Evolutionary conservation across 1,140 invertebrate genomes (phyloP).

Genomic region (Drosophila ficusphila): DNA sequence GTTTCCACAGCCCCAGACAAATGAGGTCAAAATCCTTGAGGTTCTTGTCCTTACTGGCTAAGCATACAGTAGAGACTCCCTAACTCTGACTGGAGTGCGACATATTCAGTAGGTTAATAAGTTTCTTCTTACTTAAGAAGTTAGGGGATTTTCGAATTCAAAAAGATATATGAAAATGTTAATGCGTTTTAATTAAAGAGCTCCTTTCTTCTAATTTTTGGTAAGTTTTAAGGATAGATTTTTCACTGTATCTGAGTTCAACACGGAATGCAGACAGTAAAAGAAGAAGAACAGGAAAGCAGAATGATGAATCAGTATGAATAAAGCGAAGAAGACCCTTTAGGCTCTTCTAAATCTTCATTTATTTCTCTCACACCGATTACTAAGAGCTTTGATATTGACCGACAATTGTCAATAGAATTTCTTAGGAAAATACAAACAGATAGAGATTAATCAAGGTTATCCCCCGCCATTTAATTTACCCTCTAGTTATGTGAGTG

Average conservation of each 20-base stretch:
- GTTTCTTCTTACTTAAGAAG: background rate
- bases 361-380: background rate
- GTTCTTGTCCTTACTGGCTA: conserved; percentile 77
- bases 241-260: conserved; percentile 7
- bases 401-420: conserved; percentile 65
- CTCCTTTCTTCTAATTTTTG: background rate
- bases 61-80: background rate
- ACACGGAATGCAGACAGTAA: conserved; percentile 16
- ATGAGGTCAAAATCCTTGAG: conserved; percentile 83
- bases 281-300: conserved; percentile 17
- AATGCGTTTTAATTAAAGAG: too few relatives aligned
- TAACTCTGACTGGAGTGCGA: background rate
- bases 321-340: background rate
- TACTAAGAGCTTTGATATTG: conserved; percentile 46
- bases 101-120: background rate
- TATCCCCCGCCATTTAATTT: conserved; percentile 30
- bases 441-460: conserved; percentile 38
- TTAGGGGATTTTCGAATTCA: too few relatives aligned
- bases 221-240: background rate
- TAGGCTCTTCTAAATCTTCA: background rate
- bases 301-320: background rate
- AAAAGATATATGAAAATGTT: too few relatives aligned
- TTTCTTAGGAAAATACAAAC: conserved; percentile 11
- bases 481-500: conserved; percentile 35
- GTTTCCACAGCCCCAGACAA: conserved; percentile 48